Evolutionary conservation across 2,888 invertebrate genomes (phyloP), one percentile per base, ranked within the genome.

Genomic region (Galerucella pusilla): DNA sequence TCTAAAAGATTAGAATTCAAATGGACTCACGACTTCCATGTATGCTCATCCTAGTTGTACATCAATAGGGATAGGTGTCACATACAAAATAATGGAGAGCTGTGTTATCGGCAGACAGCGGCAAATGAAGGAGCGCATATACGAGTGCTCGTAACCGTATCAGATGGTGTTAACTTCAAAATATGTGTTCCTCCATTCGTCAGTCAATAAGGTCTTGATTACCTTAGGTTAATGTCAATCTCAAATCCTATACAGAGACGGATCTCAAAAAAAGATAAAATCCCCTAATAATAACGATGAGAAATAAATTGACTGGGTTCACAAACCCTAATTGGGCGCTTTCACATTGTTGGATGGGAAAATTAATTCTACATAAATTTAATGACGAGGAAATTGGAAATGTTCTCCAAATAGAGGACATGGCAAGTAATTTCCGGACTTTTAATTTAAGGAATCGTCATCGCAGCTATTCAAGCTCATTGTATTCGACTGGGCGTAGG

Each of bases 31-130:
- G 83, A 83, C 80, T 82, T 81, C 83, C 83, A 83, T 84, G 85
- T 84, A 84, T 75, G 82, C 77, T 77, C 81, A 80, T 80, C 82
- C 80, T 79, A 81, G 83, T 83, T 83, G 83, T 85, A 83, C 82
- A 85, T 85, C 85, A 85, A 75, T 78, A 78, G 83, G 84, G 85
- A 85, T 84, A 85, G 85, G 84, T 84, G 84, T 81, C 85, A 84
- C 84, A 84, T 83, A 84, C 83, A 84, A 84, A 85, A 85, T 84
- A 83, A 83, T 83, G 81, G 81, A 84, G 83, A 83, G 68, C 75
- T 78, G 78, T 81, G 80, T 84, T 85, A 84, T 78, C 78, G 83
- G 83, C 82, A 83, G 84, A 84, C 84, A 82, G 80, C 82, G 78
- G 79, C 77, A 77, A 77, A 76, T 81, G 79, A 80, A 79, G 78